phyloP scores from a whole-genome alignment of 1,140 invertebrate species.

The Pristionchus pacificus region DNA sequence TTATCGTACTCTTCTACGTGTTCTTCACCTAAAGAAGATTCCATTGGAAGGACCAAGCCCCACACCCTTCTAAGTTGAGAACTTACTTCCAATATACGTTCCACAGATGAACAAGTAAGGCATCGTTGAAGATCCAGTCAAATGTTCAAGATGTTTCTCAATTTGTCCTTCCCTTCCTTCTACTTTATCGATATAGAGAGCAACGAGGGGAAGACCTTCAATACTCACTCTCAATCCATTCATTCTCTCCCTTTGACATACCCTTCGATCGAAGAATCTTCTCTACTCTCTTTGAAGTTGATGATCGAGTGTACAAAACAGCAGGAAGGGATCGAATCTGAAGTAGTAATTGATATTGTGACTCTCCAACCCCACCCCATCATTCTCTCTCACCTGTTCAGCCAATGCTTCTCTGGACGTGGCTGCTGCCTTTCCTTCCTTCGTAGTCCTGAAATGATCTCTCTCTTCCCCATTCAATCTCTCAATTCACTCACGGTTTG shows the following conservation, averaged over 20 bases:
- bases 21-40: conserved; percentile 33
- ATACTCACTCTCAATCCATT: conserved; percentile 23
- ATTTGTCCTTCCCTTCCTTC: conserved; percentile 25
- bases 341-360: conserved; percentile 20
- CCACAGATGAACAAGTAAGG: conserved; percentile 57
- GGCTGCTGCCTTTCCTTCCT: background rate
- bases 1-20: conserved; percentile 55
- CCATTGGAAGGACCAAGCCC: background rate
- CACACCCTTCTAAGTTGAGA: background rate
- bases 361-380: background rate
- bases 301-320: conserved; percentile 45
- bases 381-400: background rate
- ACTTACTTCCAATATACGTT: conserved; percentile 56
- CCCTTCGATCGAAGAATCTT: conserved; percentile 32
- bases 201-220: conserved; percentile 53
- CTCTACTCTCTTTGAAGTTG: conserved; percentile 40
- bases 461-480: no score
- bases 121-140: conserved; percentile 53
- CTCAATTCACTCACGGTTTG: background rate
- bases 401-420: background rate
- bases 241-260: background rate
- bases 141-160: conserved; percentile 45
- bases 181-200: conserved; percentile 56
- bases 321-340: conserved; percentile 56
- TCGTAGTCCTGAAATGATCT: background rate